A percentile compares a stretch with the other conserved stretches of the same genome.
Conservation (phyloP, 2,797 vertebrate genomes). For the Onychomys torridus region DNA sequence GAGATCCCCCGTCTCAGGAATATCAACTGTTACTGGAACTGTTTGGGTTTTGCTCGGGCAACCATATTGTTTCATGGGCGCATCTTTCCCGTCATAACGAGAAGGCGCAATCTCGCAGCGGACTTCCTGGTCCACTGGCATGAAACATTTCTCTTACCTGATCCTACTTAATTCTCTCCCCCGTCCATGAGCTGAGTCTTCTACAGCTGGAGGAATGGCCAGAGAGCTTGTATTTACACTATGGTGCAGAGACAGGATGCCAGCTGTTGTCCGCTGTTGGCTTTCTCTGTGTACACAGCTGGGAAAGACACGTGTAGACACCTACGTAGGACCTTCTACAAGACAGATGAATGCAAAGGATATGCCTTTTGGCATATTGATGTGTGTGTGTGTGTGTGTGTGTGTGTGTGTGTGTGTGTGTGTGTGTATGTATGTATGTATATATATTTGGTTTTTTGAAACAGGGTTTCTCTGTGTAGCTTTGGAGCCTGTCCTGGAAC, state of each 20-base stretch:
- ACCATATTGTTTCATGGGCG: background rate
- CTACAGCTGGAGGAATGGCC: background rate
- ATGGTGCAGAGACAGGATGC: background rate
- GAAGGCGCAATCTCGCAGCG: background rate
- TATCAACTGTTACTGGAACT: background rate
- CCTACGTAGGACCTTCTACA: background rate
- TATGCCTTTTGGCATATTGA: background rate
- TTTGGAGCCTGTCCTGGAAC: no score
- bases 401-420: no score
- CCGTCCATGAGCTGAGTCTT: background rate
- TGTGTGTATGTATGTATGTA: no score
- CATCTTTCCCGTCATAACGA: background rate
- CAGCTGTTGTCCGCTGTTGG: no score
- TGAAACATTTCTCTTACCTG: background rate
- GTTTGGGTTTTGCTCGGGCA: background rate
- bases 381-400: no score
- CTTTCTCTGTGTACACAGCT: background rate
- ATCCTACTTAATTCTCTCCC: background rate
- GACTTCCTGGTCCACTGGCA: background rate
- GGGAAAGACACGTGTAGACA: background rate
- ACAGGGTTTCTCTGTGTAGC: no score
- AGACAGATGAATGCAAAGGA: background rate
- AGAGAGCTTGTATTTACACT: background rate
- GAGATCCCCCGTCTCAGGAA: background rate
- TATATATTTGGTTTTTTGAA: no score